A percentile compares a stretch with the other conserved stretches of the same genome.
These are phyloP conservation scores for Puma concolor DNA, from an alignment of 2,113 vertebrate genomes.

Conservation along the genomic window DNA sequence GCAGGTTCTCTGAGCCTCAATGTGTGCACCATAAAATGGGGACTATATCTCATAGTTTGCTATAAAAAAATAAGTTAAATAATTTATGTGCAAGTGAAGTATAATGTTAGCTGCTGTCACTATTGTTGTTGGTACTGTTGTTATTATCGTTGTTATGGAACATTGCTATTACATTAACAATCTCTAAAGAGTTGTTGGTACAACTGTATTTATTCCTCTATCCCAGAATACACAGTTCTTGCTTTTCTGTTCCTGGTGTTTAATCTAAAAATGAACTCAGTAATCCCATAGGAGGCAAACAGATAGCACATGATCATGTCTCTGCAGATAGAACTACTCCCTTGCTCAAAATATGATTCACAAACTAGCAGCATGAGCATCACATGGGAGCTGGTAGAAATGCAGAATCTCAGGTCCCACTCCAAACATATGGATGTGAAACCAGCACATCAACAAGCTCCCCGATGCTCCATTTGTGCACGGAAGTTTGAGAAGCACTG, in stretches of 20 bases:
- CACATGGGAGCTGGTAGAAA: background rate
- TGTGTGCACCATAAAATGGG: background rate
- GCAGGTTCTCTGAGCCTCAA: background rate
- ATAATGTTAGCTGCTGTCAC: background rate
- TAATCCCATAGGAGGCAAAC: background rate
- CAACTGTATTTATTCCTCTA: background rate
- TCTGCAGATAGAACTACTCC: background rate
- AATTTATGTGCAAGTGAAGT: background rate
- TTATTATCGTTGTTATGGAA: background rate
- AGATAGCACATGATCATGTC: background rate
- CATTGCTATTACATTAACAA: background rate
- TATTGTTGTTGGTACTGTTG: background rate
- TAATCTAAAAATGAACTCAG: background rate
- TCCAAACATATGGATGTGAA: background rate
- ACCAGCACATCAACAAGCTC: background rate
- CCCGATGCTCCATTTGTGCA: background rate
- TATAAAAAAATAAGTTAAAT: background rate
- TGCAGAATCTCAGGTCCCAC: background rate
- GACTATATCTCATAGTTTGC: background rate
- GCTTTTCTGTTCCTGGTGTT: background rate
- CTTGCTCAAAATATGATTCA: background rate
- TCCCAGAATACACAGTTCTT: background rate
- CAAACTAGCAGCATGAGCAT: background rate
- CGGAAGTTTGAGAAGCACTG: background rate
- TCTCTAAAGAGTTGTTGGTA: background rate